Evolutionary conservation across 2,888 invertebrate species (phyloP), one percentile per base, ranked within the genome.

Genomic region (Drosophila paranaensis): DNA sequence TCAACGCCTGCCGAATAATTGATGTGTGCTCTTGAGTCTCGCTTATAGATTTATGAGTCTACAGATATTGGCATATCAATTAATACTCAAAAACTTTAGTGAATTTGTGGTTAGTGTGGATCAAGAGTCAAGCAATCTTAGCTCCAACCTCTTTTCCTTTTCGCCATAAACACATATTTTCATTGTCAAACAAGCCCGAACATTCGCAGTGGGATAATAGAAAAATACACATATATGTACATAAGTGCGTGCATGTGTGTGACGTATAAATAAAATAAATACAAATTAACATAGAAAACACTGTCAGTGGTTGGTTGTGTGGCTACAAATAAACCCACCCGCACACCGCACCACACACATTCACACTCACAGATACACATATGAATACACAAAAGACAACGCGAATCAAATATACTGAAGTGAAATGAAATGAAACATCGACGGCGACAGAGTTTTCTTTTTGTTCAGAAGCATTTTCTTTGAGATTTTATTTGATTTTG

Each of bases 241-340:
- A 11, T 11, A 11, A 11, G 43, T 20, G 25, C 30, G 27, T 45
- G 43, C 35, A 51, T 45, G 43, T 71, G 40, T 64, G 45, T 60
- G 65, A 60, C 67, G 71, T 74, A 83, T 84, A 84, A 84, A 81
- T 82, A 88, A 84, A 82, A 85, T 86, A 88, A 86, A 85, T 86
- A 82, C 67, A 88, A 88, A 88, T 88, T 88, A 85, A 77, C 84
- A 88, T 82, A 85, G 84, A 82, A 82, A 88, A 84, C 77, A 71
- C 48, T 71, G 60, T 48, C 39, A 48, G 25, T 54, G 46, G 8
- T 37, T 43, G 43, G 8, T 37, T 43, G 43, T 9, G 6, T 39
- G 39, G 33, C 8, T 27, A 60, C 53, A 35, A 48, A 37, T 27
- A 58, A 33, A 50, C 66, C 55, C 40, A 48, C 61, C 42, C 42